phyloP scores from a whole-genome alignment of 2,797 vertebrate species.

The Paramormyrops hopkinsi region DNA sequence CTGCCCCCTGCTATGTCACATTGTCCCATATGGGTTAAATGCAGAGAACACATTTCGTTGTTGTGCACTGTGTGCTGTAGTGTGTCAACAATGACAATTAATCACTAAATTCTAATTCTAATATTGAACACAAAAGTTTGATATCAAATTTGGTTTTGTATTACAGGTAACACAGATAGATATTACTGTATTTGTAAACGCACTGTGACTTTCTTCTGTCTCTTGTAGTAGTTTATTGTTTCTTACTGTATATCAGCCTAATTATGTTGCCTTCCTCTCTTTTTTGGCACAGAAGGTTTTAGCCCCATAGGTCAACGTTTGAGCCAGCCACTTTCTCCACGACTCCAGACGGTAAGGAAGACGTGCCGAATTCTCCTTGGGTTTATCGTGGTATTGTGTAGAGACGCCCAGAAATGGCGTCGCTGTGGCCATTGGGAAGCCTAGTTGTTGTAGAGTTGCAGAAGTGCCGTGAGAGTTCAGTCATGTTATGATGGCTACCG shows the following conservation, averaged over 20 bases:
- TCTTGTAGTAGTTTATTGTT: background rate
- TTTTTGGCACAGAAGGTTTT: slow-evolving; percentile 71
- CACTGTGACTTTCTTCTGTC: background rate
- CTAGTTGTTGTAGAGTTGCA: background rate
- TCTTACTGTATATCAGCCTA: background rate
- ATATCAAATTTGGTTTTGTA: background rate
- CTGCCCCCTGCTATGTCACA: too few species aligned
- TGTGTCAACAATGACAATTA: too few species aligned
- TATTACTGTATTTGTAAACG: background rate
- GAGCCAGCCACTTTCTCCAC: slow-evolving; percentile 59
- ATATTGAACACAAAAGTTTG: background rate
- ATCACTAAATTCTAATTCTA: background rate
- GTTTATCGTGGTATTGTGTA: background rate
- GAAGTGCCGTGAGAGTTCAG: background rate
- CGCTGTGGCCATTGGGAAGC: background rate
- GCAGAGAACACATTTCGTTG: too few species aligned
- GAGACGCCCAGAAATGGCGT: background rate
- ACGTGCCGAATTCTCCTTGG: background rate
- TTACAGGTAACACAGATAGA: background rate
- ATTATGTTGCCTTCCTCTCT: background rate
- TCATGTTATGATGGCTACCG: background rate
- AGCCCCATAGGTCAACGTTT: slow-evolving; percentile 68
- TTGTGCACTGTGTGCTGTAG: too few species aligned
- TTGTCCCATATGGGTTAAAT: too few species aligned
- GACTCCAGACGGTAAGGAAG: slow-evolving; percentile 69